Evolutionary conservation across 2,113 vertebrate genomes (phyloP), one percentile per base, ranked within the genome.

Genomic region (Onychorhynchus coronatus): DNA sequence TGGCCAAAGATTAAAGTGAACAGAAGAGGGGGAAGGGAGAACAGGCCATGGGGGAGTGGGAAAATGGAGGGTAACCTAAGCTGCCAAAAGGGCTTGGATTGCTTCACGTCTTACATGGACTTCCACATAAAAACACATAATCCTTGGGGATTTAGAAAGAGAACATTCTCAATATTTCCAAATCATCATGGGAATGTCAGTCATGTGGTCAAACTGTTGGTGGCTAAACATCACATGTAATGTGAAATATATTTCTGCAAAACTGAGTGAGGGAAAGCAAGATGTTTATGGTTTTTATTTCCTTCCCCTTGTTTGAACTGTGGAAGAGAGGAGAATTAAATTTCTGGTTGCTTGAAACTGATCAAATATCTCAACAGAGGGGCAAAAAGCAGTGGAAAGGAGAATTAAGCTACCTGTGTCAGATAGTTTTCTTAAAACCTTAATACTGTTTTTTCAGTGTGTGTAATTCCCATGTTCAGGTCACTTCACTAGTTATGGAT

Each of bases 131-230:
- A 94, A 90, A 83, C 58, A 71, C 12, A 22, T 33, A 81, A 83
- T 91, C 91, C 85, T 81, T 91, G 31, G 92, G 56, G 63, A 25
- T 88, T 93, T 96, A 78, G 49, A 91, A 66, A 66, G 31, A 65
- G 56, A 89, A 92, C 68, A 58, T 90, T 90, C 90, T 90, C 47
- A 91, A 4, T 91, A 71, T 92, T 96, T 86, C 86, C 71, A 88
- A 68, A 70, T 87, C 62, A 79, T 83, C 75, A 50, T 5, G 9
- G 74, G 87, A 91, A 89, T 77, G 59, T 84, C 84, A 86, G 86
- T 91, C 58, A 70, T 35, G 63, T 59, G 88, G 44, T 68, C 56
- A 46, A 31, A 49, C 59, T 72, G 42, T 52, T 66, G 42, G 53
- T 93, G 72, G 76, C 71, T 77, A 52, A 94, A 74, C 23, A 71